Percentiles rank a stretch among this genome's conserved stretches.
These are phyloP conservation scores for Oxygymnocypris stewartii DNA, from an alignment of 2,113 vertebrate species.

Conservation along the genomic window DNA sequence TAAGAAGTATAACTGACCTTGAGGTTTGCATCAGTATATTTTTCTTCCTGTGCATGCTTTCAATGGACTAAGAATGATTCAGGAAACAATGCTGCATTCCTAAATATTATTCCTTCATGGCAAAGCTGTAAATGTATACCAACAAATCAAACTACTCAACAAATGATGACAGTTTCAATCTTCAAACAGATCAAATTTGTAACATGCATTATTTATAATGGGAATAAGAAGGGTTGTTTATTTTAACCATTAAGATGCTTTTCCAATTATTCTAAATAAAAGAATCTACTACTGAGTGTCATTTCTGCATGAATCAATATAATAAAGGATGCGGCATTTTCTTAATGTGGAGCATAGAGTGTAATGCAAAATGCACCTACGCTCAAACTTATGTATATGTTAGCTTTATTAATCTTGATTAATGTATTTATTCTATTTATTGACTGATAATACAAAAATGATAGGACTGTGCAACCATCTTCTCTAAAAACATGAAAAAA, in stretches of 20 bases:
- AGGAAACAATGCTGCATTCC: not conserved
- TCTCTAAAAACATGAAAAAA: not conserved
- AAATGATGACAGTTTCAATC: conserved; percentile 6
- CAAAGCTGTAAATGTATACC: conserved; percentile 15
- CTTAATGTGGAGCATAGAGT: not conserved
- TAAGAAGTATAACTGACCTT: conserved; percentile 17
- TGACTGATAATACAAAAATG: not conserved
- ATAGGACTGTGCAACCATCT: not conserved
- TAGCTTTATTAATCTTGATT: not conserved
- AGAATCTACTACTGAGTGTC: not conserved
- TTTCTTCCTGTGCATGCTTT: not conserved
- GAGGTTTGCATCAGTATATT: conserved; percentile 8
- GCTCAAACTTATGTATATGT: not conserved
- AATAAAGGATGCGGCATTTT: not conserved
- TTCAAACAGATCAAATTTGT: conserved; percentile 19
- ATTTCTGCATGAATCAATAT: not conserved
- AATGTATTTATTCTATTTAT: not conserved
- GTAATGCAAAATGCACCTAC: not conserved
- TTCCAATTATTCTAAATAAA: not conserved
- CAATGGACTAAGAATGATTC: not conserved
- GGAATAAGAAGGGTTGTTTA: not conserved
- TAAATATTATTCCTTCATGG: not conserved
- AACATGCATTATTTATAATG: not conserved
- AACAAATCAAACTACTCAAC: conserved; percentile 7
- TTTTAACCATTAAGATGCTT: not conserved